Evolutionary conservation across 2,888 invertebrate genomes (phyloP), one percentile per base, ranked within the genome.

Genomic region (Pycnomerus fuliginosus): DNA sequence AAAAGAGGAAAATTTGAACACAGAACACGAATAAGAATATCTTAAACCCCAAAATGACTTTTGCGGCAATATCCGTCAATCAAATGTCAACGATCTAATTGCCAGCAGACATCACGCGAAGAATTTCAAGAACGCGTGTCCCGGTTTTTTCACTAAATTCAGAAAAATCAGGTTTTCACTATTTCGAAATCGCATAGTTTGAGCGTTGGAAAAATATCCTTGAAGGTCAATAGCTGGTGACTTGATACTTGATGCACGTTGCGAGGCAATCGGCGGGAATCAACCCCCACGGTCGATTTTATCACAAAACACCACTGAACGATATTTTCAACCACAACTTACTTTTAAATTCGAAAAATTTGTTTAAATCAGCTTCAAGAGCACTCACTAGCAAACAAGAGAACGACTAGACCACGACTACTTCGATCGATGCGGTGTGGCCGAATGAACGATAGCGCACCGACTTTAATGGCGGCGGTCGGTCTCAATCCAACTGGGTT

Each of bases 371-470:
- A 64, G 65, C 60, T 60, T 62, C 61, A 55, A 46, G 45, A 57
- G 48, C 55, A 56, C n/a, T n/a, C 60, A 60, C 60, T 53, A 58
- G 50, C 58, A 54, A 44, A 50, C 60, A 59, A 58, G 53, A 61
- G 61, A 60, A 65, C 60, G 70, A 71, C 70, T 69, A 71, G 68
- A 70, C 60, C 69, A 69, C 68, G 70, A 71, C 68, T 54, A 56
- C 58, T 50, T 46, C 60, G 69, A 70, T 70, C 70, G 66, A 70
- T 71, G 65, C 56, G 67, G 66, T 65, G 65, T 65, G 63, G 65
- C 67, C n/a, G 65, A 68, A 61, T 25, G 23, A 15, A 43, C 64
- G 61, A 64, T 62, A 66, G 60, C 60, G 65, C 69, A 68, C 63
- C 65, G 68, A 64, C 64, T 64, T 53, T 55, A 54, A 64, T 64